phyloP scores from a whole-genome alignment of 1,140 invertebrate species.

The Papilio helenus region DNA sequence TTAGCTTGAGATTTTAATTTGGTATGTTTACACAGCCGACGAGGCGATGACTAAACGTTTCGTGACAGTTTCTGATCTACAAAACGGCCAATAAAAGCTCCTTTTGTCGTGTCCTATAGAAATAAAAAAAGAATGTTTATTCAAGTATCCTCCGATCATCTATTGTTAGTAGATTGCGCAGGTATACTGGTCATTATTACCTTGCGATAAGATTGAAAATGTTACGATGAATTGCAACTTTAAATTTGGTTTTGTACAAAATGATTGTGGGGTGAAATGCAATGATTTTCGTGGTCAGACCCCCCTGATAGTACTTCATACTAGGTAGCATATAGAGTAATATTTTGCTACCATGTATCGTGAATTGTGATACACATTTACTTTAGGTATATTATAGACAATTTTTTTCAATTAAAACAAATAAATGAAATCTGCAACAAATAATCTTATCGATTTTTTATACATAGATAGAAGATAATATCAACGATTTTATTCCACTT shows the following conservation, averaged over 20 bases:
- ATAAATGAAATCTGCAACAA: too few species aligned
- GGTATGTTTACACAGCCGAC: constrained; percentile 75
- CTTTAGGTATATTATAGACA: too few species aligned
- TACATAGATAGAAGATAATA: background rate
- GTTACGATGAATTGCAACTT: background rate
- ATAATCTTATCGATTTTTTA: too few species aligned
- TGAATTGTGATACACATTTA: too few species aligned
- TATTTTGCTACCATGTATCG: background rate
- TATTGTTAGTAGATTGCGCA: constrained; percentile 36
- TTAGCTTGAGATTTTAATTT: constrained; percentile 55
- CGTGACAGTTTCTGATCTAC: constrained; percentile 73
- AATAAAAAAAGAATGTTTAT: constrained; percentile 65
- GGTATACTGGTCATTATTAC: constrained; percentile 39
- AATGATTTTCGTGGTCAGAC: constrained; percentile 54
- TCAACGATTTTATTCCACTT: too few species aligned
- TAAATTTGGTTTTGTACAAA: constrained; percentile 48
- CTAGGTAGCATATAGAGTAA: constrained; percentile 8
- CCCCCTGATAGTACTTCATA: constrained; percentile 49
- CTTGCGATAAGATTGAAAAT: constrained; percentile 39
- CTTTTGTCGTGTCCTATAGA: constrained; percentile 71
- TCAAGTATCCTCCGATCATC: constrained; percentile 48
- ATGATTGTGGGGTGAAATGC: constrained; percentile 51
- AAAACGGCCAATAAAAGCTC: constrained; percentile 76
- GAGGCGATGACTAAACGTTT: constrained; percentile 69
- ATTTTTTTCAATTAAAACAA: too few species aligned